A percentile compares a stretch with the other conserved stretches of the same genome.
These are phyloP conservation scores for Hippocampus mohnikei DNA, from an alignment of 2,113 vertebrate genomes.

Conservation along the genomic window DNA sequence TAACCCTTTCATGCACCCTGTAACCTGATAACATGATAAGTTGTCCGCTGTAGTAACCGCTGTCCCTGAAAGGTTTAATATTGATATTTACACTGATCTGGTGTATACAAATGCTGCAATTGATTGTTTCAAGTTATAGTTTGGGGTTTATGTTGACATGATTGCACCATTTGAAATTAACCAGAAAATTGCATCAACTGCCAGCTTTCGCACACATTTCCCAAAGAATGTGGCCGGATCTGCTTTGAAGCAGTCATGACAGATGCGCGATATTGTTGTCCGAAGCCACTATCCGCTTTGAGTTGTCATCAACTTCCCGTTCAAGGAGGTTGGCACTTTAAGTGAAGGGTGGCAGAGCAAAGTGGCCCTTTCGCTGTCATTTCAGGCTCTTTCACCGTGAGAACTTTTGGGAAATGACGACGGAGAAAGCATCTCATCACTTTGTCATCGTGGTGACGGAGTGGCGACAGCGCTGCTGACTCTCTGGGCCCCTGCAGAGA, in stretches of 20 bases:
- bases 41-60: no score
- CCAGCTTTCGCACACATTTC: neutral
- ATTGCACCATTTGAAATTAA: neutral
- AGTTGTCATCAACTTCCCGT: constrained; percentile 34
- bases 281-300: constrained; percentile 13
- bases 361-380: constrained; percentile 33
- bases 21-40: no score
- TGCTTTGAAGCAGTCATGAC: neutral
- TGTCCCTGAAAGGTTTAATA: neutral
- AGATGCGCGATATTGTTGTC: neutral
- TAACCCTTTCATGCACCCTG: no score
- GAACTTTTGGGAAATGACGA: constrained; percentile 77
- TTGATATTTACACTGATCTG: constrained; percentile 5
- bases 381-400: constrained; percentile 55
- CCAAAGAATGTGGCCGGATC: neutral
- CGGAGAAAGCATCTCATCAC: constrained; percentile 75
- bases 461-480: constrained; percentile 62
- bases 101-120: neutral
- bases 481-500: constrained; percentile 63
- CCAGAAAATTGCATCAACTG: neutral
- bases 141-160: neutral
- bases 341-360: constrained; percentile 49
- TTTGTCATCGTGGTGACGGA: constrained; percentile 66
- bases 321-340: constrained; percentile 37
- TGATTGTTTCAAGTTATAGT: neutral